A percentile compares a stretch with the other conserved stretches of the same genome.
phyloP scores from a whole-genome alignment of 1,140 invertebrate species.

The Acromyrmex charruanus region DNA sequence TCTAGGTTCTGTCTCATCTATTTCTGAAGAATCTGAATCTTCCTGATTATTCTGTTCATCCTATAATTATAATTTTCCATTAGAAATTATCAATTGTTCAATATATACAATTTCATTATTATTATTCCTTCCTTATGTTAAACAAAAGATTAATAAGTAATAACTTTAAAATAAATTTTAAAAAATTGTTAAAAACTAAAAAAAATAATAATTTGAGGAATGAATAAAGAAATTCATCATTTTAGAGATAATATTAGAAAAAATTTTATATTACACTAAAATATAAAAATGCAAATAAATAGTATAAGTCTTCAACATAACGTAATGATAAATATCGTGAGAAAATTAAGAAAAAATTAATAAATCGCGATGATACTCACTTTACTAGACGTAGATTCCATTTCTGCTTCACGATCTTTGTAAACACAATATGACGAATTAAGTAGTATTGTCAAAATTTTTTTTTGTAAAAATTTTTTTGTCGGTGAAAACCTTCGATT shows the following conservation, averaged over 20 bases:
- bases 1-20: conserved; percentile 95
- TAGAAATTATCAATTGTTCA: not conserved
- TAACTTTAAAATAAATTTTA: not conserved
- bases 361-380: conserved; percentile 17
- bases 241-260: not conserved
- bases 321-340: not conserved
- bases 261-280: not conserved
- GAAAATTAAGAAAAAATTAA: not conserved
- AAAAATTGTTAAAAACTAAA: conserved; percentile 8
- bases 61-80: conserved; percentile 55
- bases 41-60: conserved; percentile 80
- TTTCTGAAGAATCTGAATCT: conserved; percentile 85
- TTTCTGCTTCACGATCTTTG: conserved; percentile 17
- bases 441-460: conserved; percentile 25
- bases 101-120: not conserved
- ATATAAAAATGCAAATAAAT: not conserved
- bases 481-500: too few species aligned
- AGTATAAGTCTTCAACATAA: not conserved
- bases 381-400: conserved; percentile 69
- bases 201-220: not conserved
- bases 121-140: not conserved
- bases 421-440: not conserved
- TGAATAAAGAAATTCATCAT: not conserved
- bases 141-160: conserved; percentile 1
- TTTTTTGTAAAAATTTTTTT: too few species aligned